These are phyloP conservation scores for Drosophila mercatorum DNA, from an alignment of 2,888 invertebrate genomes.

Conservation along the genomic window DNA sequence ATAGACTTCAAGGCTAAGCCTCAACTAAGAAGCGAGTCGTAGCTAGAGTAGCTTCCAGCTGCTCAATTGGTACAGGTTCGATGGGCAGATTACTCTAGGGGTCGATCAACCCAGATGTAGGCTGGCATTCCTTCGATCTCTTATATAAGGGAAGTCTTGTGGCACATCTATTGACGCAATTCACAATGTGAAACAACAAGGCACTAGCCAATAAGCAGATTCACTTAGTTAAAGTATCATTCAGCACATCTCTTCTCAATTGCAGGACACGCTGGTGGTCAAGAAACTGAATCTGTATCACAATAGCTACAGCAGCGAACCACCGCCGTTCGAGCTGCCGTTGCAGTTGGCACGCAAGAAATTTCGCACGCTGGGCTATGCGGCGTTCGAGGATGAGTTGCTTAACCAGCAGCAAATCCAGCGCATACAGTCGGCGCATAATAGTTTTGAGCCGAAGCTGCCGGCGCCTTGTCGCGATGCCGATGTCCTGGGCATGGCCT, in stretches of 20 bases:
- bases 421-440: constrained; percentile 85
- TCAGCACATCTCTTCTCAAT: neutral
- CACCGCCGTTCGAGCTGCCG: constrained; percentile 87
- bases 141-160: neutral
- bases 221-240: neutral
- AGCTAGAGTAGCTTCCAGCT: neutral
- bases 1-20: too few species aligned
- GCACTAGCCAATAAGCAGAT: neutral
- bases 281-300: constrained; percentile 87
- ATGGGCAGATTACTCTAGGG: too few species aligned
- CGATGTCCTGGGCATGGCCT: constrained; percentile 90
- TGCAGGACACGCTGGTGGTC: constrained; percentile 91
- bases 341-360: constrained; percentile 92
- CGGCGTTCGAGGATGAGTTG: constrained; percentile 89
- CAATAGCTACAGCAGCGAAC: constrained; percentile 73
- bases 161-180: neutral
- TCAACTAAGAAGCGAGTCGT: neutral
- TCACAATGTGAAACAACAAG: neutral
- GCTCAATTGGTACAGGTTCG: neutral
- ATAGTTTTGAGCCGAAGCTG: constrained; percentile 87
- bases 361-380: constrained; percentile 90
- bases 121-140: neutral
- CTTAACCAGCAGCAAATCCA: constrained; percentile 85
- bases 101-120: too few species aligned
- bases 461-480: constrained; percentile 88